Evolutionary conservation across 2,888 invertebrate species (phyloP).

Genomic region (Tortricodes alternella): DNA sequence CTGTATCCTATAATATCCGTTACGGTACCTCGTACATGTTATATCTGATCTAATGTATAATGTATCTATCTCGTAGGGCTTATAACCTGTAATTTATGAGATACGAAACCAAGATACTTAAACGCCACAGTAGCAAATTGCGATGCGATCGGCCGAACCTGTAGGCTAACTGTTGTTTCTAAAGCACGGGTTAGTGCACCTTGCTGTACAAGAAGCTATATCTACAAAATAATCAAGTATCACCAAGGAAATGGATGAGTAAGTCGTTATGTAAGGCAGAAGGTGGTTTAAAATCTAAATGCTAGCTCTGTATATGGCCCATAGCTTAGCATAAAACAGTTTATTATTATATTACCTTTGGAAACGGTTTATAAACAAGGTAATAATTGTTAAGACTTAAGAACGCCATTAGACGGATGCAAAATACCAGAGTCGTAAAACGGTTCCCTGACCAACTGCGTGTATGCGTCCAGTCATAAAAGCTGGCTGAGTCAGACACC

Average conservation of each 20-base stretch:
- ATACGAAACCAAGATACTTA: constrained; percentile 18
- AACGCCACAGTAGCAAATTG: constrained; percentile 26
- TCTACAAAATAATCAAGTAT: too few species aligned
- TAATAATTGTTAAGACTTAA: constrained; percentile 28
- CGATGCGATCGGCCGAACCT: constrained; percentile 18
- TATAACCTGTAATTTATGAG: constrained; percentile 28
- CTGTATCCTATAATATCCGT: background rate
- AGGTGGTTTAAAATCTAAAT: too few species aligned
- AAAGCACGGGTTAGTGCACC: constrained; percentile 17
- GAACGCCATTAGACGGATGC: constrained; percentile 23
- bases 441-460: constrained; percentile 8
- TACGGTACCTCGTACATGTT: constrained; percentile 15
- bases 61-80: constrained; percentile 29
- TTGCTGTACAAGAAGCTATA: background rate
- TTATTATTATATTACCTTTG: constrained; percentile 11
- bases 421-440: constrained; percentile 21
- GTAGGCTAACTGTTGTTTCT: constrained; percentile 25
- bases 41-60: constrained; percentile 27
- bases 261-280: too few species aligned
- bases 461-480: constrained; percentile 17
- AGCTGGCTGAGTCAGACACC: constrained; percentile 18
- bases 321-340: background rate
- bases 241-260: too few species aligned
- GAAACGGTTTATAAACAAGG: constrained; percentile 20
- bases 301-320: background rate